phyloP scores from a whole-genome alignment of 2,888 invertebrate species.

The Mimumesa dahlbomi region DNA sequence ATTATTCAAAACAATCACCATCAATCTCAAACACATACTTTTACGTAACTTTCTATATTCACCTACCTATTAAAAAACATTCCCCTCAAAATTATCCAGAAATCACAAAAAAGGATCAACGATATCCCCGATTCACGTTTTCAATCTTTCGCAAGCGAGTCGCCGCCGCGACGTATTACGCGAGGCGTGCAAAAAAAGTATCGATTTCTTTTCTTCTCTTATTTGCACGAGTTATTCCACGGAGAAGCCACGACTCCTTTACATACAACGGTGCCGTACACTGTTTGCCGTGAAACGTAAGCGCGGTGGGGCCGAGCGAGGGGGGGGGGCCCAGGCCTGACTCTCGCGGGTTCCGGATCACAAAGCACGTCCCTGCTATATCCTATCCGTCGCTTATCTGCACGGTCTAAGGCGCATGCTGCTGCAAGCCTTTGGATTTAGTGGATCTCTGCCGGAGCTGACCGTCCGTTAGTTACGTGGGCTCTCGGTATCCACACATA shows the following conservation, averaged over 20 bases:
- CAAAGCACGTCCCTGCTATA: constrained; percentile 72
- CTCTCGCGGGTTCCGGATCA: constrained; percentile 72
- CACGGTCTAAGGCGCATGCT: constrained; percentile 72
- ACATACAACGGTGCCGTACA: constrained; percentile 21
- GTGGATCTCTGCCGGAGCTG: constrained; percentile 61
- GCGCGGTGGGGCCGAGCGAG: constrained; percentile 29
- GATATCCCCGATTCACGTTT: no score
- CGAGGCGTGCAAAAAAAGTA: no score
- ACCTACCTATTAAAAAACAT: no score
- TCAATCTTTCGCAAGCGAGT: no score
- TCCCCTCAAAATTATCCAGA: no score
- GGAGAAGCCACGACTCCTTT: constrained; percentile 46
- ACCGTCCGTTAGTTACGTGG: constrained; percentile 76
- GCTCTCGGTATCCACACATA: constrained; percentile 76
- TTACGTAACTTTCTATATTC: no score
- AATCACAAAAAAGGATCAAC: no score
- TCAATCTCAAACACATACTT: no score
- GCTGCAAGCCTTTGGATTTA: constrained; percentile 60
- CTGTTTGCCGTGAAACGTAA: constrained; percentile 26
- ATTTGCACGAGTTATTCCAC: constrained; percentile 62
- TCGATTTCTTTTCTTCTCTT: constrained; percentile 36
- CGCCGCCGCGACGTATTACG: no score
- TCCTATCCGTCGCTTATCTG: constrained; percentile 74
- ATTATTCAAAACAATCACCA: no score
- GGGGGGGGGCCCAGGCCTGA: constrained; percentile 15